Percentiles rank a stretch among this genome's conserved stretches.
Evolutionary conservation across 1,140 invertebrate genomes (phyloP).

Genomic region (Acyrthosiphon pisum): DNA sequence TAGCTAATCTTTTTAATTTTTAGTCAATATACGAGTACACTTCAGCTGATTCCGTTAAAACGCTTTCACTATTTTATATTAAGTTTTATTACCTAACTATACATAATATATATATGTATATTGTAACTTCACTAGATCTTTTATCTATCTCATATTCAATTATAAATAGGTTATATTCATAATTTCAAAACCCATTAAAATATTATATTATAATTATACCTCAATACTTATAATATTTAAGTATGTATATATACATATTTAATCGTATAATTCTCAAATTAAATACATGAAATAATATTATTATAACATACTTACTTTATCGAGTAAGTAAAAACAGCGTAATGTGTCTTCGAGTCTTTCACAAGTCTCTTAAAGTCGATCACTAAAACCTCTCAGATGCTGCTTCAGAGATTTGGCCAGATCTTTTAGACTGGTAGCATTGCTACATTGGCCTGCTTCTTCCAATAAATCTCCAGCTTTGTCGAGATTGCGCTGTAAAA

Average conservation of each 20-base stretch:
- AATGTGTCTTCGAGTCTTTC: slow-evolving; percentile 80
- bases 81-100: not conserved
- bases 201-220: not conserved
- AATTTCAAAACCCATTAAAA: not conserved
- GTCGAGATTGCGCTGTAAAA: slow-evolving; percentile 78
- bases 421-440: slow-evolving; percentile 71
- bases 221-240: not conserved
- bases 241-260: too few species aligned
- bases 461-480: slow-evolving; percentile 81
- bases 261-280: not conserved
- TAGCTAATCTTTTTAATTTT: not conserved
- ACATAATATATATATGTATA: not conserved
- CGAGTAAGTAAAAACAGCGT: slow-evolving; percentile 78
- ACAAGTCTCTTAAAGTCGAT: slow-evolving; percentile 76
- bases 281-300: not conserved
- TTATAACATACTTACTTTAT: slow-evolving; percentile 65
- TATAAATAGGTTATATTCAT: not conserved
- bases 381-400: slow-evolving; percentile 75
- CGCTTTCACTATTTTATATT: not conserved
- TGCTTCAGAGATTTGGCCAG: slow-evolving; percentile 73
- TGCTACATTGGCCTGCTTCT: slow-evolving; percentile 68
- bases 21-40: not conserved
- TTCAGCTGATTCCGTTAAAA: not conserved
- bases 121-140: not conserved
- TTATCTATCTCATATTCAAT: not conserved